phyloP scores from a whole-genome alignment of 2,797 vertebrate species.

The Centroberyx gerrardi region DNA sequence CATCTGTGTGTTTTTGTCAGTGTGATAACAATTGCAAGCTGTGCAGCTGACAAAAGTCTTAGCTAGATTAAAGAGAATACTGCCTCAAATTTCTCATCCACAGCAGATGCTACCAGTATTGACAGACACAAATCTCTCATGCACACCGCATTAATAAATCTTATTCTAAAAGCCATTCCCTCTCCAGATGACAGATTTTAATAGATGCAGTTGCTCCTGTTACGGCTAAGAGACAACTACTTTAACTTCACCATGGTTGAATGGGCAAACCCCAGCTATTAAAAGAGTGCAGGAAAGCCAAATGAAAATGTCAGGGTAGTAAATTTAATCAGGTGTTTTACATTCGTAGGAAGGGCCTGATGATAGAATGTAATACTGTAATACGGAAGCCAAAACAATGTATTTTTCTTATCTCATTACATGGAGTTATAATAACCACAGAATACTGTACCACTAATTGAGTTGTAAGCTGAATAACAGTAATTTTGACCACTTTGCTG shows the following conservation, averaged over 20 bases:
- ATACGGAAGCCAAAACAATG: not conserved
- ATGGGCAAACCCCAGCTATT: constrained; percentile 17
- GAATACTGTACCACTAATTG: not conserved
- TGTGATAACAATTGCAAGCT: constrained; percentile 84
- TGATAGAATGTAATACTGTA: not conserved
- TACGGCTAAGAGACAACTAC: constrained; percentile 14
- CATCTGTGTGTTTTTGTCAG: constrained; percentile 72
- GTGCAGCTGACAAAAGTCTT: constrained; percentile 89
- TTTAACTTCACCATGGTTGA: constrained; percentile 8
- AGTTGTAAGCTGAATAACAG: not conserved
- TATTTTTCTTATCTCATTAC: not conserved
- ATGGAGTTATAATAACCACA: not conserved
- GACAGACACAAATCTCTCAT: constrained; percentile 86
- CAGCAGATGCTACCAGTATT: constrained; percentile 84
- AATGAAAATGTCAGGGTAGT: constrained; percentile 23
- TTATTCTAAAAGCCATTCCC: constrained; percentile 79
- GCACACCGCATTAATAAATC: constrained; percentile 82
- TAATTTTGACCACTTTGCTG: not conserved
- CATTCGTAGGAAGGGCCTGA: not conserved
- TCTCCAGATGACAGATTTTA: constrained; percentile 71
- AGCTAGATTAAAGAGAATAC: constrained; percentile 84
- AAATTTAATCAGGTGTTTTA: constrained; percentile 16
- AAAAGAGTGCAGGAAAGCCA: constrained; percentile 7
- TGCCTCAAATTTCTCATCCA: constrained; percentile 81
- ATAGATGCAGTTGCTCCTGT: constrained; percentile 19